Base-by-base conservation (phyloP, 2,797 vertebrate genomes). In the Spizella passerina region DNA sequence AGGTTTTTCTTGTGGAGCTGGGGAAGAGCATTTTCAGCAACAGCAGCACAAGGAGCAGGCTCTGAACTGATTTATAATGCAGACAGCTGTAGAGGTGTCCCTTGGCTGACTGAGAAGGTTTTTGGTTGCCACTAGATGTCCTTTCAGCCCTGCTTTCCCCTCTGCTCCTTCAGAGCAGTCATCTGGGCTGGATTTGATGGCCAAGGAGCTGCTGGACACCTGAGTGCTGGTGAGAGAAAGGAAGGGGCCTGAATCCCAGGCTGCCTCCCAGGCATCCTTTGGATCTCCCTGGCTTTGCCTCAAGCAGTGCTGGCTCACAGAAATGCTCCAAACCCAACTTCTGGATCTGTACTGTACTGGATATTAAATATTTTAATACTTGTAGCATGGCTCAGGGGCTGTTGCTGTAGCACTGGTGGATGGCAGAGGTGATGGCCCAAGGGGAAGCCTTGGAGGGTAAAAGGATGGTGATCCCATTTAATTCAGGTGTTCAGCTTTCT, bases 71-170 rank as follows among this genome's bases (percentile, higher is more conserved):
- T 65, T 61, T 65, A 12, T 27, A 18, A 13, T 0, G 2, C 57
- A 49, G 64, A 5, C 0, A 7, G 36, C 22, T 0, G 0, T 2
- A 10, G 55, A 82, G 41, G 30, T 50, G 56, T 79, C 49, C 46
- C 24, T 17, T 2, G 36, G 47, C 59, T 53, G 66, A 13, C 53
- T 73, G 95, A 56, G 89, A 27, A 44, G 36, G 34, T 7, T 70
- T 44, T 36, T 8, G 10, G 18, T 77, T 76, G 64, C 97, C 96
- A 65, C 95, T 96, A 97, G 95, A 70, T 96, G 96, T 96, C 97
- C 90, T 76, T 93, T 96, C 92, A 96, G 88, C 63, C 65, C 88
- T 88, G 86, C 79, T 94, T 96, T 96, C 70, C 29, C 38, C 23
- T 2, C n/a, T 1, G 14, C 12, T 86, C 21, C 68, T 64, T 27